These are phyloP conservation scores for Protosalanx chinensis DNA, from an alignment of 2,797 vertebrate genomes.

Conservation along the genomic window DNA sequence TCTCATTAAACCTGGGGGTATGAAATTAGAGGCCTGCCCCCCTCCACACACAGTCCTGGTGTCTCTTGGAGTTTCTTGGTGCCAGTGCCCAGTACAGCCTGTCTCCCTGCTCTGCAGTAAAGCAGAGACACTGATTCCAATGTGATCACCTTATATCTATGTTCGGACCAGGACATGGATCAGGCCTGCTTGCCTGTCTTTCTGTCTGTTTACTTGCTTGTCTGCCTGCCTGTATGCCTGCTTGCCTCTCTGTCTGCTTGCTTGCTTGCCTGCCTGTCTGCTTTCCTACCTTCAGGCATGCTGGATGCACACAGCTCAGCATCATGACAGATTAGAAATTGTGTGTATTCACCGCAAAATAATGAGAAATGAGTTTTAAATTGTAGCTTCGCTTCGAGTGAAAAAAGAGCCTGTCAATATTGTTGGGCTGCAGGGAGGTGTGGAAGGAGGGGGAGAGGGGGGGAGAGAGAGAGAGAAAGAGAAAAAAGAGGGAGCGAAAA, in stretches of 20 bases:
- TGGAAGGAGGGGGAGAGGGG: slow-evolving; percentile 10
- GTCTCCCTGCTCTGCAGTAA: slow-evolving; percentile 52
- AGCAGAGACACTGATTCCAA: slow-evolving; percentile 53
- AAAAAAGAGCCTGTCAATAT: slow-evolving; percentile 45
- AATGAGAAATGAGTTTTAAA: slow-evolving; percentile 79
- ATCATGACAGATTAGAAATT: slow-evolving; percentile 70
- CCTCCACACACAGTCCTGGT: not conserved
- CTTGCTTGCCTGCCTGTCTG: not conserved
- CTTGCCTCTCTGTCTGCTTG: slow-evolving; percentile 1
- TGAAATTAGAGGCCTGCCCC: slow-evolving; percentile 68
- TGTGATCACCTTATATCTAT: slow-evolving; percentile 48
- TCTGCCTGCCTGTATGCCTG: slow-evolving; percentile 40
- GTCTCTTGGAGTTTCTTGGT: slow-evolving; percentile 48
- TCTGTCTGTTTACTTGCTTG: slow-evolving; percentile 34
- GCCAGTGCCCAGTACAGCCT: slow-evolving; percentile 16
- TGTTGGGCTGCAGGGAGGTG: slow-evolving; percentile 7
- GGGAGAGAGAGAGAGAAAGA: not conserved
- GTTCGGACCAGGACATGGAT: slow-evolving; percentile 33
- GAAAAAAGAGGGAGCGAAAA: not conserved
- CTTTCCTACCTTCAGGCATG: not conserved
- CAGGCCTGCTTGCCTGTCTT: slow-evolving; percentile 42
- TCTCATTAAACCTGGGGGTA: slow-evolving; percentile 60
- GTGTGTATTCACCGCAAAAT: slow-evolving; percentile 70
- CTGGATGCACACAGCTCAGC: slow-evolving; percentile 52
- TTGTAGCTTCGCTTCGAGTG: slow-evolving; percentile 66